phyloP scores from a whole-genome alignment of 2,797 vertebrate genomes.

The Eulemur mongoz region DNA sequence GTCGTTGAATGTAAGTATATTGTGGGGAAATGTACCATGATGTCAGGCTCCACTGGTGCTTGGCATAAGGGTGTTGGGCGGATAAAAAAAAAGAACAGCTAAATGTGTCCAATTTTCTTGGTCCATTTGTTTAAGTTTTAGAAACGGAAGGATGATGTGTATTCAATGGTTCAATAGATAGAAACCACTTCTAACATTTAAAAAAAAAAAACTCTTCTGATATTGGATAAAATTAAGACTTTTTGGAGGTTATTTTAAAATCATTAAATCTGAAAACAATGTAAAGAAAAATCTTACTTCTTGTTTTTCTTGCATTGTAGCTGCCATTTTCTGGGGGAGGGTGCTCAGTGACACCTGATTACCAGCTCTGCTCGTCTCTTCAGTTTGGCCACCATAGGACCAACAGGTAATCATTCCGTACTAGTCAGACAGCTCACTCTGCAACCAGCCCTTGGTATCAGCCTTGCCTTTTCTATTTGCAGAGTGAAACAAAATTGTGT shows the following conservation, averaged over 20 bases:
- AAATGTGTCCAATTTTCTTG: conserved; percentile 53
- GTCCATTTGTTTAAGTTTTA: conserved; percentile 64
- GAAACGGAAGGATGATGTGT: conserved; percentile 27
- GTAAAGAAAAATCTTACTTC: not conserved
- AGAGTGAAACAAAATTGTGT: conserved; percentile 22
- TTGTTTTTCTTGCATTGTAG: not conserved
- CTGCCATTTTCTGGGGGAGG: not conserved
- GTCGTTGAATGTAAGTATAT: conserved; percentile 72
- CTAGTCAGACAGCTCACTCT: not conserved
- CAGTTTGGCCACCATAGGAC: not conserved
- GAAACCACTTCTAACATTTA: not conserved
- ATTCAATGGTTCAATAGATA: conserved; percentile 33
- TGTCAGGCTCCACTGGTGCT: conserved; percentile 75
- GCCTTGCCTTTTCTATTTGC: not conserved
- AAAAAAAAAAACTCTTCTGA: not conserved
- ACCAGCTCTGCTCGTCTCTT: conserved; percentile 9
- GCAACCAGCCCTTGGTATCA: not conserved
- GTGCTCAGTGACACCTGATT: not conserved
- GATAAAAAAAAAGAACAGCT: conserved; percentile 57
- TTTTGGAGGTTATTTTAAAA: conserved; percentile 17
- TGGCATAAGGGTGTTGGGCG: conserved; percentile 54
- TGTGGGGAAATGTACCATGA: conserved; percentile 76
- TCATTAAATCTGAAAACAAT: not conserved
- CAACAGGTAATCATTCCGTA: not conserved
- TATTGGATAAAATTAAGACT: not conserved